Conservation (phyloP, 2,888 invertebrate species). For the Anthophora plumipes region DNA sequence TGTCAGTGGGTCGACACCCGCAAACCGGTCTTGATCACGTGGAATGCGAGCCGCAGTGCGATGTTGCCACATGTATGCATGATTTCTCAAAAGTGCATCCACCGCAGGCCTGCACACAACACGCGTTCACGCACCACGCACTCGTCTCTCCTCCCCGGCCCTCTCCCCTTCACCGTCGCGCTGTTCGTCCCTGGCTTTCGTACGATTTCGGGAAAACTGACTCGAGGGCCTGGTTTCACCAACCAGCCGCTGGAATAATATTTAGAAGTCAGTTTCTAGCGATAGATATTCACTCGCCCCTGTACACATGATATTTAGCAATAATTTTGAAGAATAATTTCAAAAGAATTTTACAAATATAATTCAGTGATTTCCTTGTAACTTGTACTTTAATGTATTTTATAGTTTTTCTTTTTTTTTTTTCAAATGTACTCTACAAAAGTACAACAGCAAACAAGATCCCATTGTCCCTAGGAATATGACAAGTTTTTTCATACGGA, state of each 20-base stretch:
- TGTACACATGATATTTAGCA: background rate
- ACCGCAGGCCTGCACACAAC: constrained; percentile 39
- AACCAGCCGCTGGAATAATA: constrained; percentile 43
- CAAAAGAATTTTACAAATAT: too few relatives aligned
- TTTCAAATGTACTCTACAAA: too few relatives aligned
- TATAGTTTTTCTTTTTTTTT: too few relatives aligned
- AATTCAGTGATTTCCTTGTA: too few relatives aligned
- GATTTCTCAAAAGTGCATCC: constrained; percentile 77
- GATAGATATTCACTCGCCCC: background rate
- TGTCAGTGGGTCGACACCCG: constrained; percentile 77
- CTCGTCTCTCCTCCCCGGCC: background rate
- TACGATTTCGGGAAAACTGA: constrained; percentile 57
- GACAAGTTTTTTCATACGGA: background rate
- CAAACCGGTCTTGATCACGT: constrained; percentile 77
- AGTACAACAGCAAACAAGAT: background rate
- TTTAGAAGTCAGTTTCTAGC: background rate
- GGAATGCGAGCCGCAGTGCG: constrained; percentile 72
- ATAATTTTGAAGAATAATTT: too few relatives aligned
- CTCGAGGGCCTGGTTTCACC: constrained; percentile 34
- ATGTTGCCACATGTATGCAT: constrained; percentile 76
- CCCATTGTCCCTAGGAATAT: background rate
- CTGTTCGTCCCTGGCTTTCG: constrained; percentile 8
- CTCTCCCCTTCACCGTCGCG: too few relatives aligned
- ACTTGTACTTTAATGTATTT: too few relatives aligned
- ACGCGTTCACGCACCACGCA: constrained; percentile 25